Base-by-base conservation (phyloP, 2,113 vertebrate species). In the Pangasianodon gigas region DNA sequence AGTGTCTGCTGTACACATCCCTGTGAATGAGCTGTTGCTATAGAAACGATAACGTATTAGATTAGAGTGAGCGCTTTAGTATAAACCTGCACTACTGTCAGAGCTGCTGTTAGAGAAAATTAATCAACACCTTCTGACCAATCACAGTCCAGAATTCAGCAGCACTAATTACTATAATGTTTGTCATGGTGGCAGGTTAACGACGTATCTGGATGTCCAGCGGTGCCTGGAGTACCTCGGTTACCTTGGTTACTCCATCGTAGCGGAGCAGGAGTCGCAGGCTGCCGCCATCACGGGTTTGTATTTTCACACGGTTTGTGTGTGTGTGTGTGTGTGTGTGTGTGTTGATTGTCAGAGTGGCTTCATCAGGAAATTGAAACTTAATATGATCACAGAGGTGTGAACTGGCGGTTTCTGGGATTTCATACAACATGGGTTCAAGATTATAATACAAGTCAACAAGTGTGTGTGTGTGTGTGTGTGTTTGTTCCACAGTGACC, bases 191-290 rank as follows among this genome's bases (percentile, higher is more conserved):
- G 81, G n/a, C 92, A 99, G 98, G 89, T 95, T 99, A 51, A 99
- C 98, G 0, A 99, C 98, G 0, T 99, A 98, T 89, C 95, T 99
- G 91, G 98, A 99, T 89, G 98, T 99, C 9, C 98, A 99, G 89
- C 96, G 98, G 80, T 99, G 98, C 90, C 94, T 99, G 91, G 98
- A 99, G 92, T 99, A 99, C 94, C 94, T 99, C 92, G 98, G 98
- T 58, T 99, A 99, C 91, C 96, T 99, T 26, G 97, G 98, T 56
- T 99, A 99, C 94, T 98, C 98, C 0, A 99, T 99, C 93, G 92
- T 99, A 91, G 97, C 97, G 74, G 98, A 99, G 92, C 98, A 99
- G 92, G 98, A 99, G 92, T 99, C 98, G 84, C 98, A 99, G 90
- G 97, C 97, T 56, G 96, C 97, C 62, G 98, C 97, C 90, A 96